A percentile compares a stretch with the other conserved stretches of the same genome.
phyloP scores from a whole-genome alignment of 2,113 vertebrate genomes.

The Oreochromis aureus region DNA sequence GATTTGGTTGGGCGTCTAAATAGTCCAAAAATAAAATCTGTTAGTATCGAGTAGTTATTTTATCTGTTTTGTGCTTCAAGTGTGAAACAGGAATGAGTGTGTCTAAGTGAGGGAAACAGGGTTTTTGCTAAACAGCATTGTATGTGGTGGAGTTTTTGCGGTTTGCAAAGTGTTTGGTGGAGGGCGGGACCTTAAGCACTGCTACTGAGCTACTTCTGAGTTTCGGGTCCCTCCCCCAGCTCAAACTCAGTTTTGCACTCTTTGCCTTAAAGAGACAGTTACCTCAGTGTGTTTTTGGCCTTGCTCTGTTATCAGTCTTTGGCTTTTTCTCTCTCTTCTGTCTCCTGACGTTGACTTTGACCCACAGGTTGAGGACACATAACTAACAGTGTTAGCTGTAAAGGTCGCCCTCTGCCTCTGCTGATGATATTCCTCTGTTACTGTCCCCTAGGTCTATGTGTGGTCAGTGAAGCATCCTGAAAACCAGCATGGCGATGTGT shows the following conservation, averaged over 20 bases:
- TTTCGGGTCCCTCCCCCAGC: slow-evolving; percentile 37
- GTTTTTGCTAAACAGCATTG: slow-evolving; percentile 47
- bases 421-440: slow-evolving; percentile 3
- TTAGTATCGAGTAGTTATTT: neutral
- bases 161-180: slow-evolving; percentile 58
- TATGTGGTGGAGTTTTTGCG: slow-evolving; percentile 64
- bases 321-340: neutral
- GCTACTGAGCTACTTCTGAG: slow-evolving; percentile 41
- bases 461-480: slow-evolving; percentile 46
- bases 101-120: neutral
- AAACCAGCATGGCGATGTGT: slow-evolving; percentile 43
- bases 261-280: slow-evolving; percentile 61
- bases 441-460: slow-evolving; percentile 51
- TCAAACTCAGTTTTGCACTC: neutral
- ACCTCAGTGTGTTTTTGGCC: neutral
- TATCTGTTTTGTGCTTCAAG: neutral
- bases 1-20: neutral
- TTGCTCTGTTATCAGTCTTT: slow-evolving; percentile 3
- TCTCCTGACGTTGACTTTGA: slow-evolving; percentile 4
- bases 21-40: neutral
- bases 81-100: neutral
- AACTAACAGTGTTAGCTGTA: neutral
- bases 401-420: neutral
- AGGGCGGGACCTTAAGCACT: slow-evolving; percentile 41
- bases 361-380: neutral